A percentile compares a stretch with the other conserved stretches of the same genome.
Evolutionary conservation across 1,140 invertebrate genomes (phyloP).

Genomic region (Zaprionus kolodkinae): DNA sequence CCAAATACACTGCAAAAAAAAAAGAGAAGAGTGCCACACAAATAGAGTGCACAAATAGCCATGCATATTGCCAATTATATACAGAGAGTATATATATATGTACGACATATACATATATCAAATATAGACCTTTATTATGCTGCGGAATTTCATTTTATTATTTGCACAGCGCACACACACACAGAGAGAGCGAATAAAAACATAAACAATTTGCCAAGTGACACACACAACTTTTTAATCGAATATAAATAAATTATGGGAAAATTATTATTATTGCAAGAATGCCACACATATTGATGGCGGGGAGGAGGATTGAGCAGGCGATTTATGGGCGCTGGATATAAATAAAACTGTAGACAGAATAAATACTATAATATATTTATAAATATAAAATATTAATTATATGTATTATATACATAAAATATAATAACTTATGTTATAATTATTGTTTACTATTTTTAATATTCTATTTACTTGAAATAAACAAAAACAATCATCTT

Average conservation of each 20-base stretch:
- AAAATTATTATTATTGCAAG: conserved; percentile 16
- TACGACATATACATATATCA: not conserved
- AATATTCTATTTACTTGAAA: too few species aligned
- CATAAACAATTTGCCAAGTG: conserved; percentile 28
- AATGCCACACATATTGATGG: not conserved
- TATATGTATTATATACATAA: not conserved
- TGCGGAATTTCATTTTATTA: conserved; percentile 32
- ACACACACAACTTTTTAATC: conserved; percentile 22
- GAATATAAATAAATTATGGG: conserved; percentile 19
- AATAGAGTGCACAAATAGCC: conserved; percentile 11
- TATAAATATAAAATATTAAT: too few species aligned
- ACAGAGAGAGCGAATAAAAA: conserved; percentile 15
- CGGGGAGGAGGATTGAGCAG: not conserved
- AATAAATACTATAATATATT: too few species aligned
- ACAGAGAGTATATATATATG: not conserved
- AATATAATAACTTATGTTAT: not conserved
- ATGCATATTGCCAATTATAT: conserved; percentile 9
- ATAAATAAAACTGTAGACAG: not conserved
- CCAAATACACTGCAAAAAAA: conserved; percentile 31
- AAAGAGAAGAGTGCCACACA: conserved; percentile 11
- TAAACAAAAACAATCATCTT: too few species aligned
- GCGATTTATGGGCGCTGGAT: not conserved
- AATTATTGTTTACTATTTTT: not conserved
- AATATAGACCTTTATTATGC: conserved; percentile 19
- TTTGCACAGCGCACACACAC: conserved; percentile 40